Percentiles rank a stretch among this genome's conserved stretches.
Conservation (phyloP, 2,888 invertebrate genomes). For the Drosophila imparisetae region DNA sequence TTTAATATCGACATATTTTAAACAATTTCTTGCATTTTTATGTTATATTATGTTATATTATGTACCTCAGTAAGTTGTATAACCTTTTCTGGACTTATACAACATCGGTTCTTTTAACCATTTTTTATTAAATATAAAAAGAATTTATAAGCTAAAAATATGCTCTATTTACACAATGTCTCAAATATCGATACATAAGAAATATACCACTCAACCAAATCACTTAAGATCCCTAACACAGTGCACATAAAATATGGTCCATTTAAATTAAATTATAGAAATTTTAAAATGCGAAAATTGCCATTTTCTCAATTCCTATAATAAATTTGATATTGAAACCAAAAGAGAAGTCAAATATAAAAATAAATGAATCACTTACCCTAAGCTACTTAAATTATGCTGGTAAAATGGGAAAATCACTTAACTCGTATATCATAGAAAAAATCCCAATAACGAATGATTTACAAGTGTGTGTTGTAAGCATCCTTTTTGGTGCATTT, state of each 20-base stretch:
- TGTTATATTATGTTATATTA: background rate
- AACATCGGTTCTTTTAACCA: background rate
- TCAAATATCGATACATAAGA: background rate
- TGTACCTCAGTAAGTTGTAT: background rate
- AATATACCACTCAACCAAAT: background rate
- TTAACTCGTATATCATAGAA: conserved; percentile 28
- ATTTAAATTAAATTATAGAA: conserved; percentile 12
- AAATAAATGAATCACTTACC: background rate
- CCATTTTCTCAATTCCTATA: background rate
- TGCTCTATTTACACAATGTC: background rate
- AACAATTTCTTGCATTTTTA: background rate
- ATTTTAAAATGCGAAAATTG: conserved; percentile 12
- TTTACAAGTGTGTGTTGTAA: conserved; percentile 30
- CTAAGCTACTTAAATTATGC: conserved; percentile 8
- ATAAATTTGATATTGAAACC: background rate
- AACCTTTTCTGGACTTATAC: background rate
- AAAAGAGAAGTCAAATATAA: background rate
- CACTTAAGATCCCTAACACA: background rate
- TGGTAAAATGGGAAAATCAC: conserved; percentile 22
- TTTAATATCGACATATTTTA: background rate
- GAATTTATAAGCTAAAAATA: background rate
- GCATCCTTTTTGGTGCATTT: conserved; percentile 20
- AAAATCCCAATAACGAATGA: conserved; percentile 31
- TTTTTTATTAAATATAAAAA: background rate
- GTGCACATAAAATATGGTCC: background rate